phyloP scores from a whole-genome alignment of 2,888 invertebrate genomes.

The Cryptocheilus praepositus region DNA sequence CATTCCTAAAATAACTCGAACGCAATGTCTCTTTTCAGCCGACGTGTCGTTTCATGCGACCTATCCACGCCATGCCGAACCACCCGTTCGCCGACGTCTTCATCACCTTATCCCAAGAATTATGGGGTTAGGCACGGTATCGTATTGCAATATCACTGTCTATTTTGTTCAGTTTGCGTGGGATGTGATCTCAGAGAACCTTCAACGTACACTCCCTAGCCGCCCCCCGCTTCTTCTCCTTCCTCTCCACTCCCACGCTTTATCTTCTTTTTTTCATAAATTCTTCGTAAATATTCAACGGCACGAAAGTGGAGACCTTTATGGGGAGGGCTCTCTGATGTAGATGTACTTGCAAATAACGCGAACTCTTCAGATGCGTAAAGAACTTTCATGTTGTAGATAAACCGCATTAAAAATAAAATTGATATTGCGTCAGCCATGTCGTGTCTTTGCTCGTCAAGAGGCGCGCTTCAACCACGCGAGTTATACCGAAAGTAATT shows the following conservation, averaged over 20 bases:
- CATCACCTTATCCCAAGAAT: constrained; percentile 27
- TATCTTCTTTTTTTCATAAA: background rate
- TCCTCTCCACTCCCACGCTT: constrained; percentile 4
- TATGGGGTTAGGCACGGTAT: constrained; percentile 33
- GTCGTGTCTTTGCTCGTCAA: too few relatives aligned
- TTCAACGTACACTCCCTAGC: constrained; percentile 20
- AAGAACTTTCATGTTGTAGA: background rate
- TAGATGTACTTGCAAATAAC: constrained; percentile 4
- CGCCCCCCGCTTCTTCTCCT: background rate
- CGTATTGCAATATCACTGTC: constrained; percentile 32
- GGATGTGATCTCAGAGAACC: constrained; percentile 20
- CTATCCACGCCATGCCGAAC: too few relatives aligned
- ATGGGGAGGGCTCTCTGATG: constrained; percentile 5
- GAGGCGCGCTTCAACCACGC: too few relatives aligned
- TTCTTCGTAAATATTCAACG: constrained; percentile 43
- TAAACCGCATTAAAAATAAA: too few relatives aligned
- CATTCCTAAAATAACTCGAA: too few relatives aligned
- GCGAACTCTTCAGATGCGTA: constrained; percentile 1
- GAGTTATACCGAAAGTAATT: too few relatives aligned
- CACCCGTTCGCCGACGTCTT: constrained; percentile 23
- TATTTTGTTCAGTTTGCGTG: constrained; percentile 43
- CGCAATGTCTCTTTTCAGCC: too few relatives aligned
- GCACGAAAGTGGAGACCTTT: constrained; percentile 17
- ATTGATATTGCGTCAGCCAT: too few relatives aligned
- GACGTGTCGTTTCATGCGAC: constrained; percentile 19